phyloP scores from a whole-genome alignment of 2,797 vertebrate species.

The Rhyacichthys aspro region DNA sequence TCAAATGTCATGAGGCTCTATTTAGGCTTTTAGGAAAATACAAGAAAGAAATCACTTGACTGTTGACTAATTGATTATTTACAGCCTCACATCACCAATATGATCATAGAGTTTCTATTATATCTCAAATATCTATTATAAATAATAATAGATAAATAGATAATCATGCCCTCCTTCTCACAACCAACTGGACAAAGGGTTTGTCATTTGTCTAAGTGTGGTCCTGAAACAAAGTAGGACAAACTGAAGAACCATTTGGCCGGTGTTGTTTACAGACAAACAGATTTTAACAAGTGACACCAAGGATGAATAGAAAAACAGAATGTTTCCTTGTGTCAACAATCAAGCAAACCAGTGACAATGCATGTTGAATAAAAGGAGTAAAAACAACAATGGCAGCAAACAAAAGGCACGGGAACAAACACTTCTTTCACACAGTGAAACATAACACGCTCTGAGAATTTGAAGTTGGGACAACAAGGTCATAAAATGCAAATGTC shows the following conservation, averaged over 20 bases:
- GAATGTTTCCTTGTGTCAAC: slow-evolving; percentile 50
- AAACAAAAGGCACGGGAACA: slow-evolving; percentile 67
- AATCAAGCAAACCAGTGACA: slow-evolving; percentile 40
- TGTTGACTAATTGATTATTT: background rate
- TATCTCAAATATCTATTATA: no score
- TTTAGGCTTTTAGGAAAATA: slow-evolving; percentile 10
- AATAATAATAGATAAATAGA: background rate
- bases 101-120: no score
- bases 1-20: slow-evolving; percentile 5
- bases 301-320: slow-evolving; percentile 39
- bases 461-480: slow-evolving; percentile 35
- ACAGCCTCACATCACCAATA: no score
- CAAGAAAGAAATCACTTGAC: slow-evolving; percentile 5
- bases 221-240: background rate
- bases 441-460: slow-evolving; percentile 41
- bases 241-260: slow-evolving; percentile 3
- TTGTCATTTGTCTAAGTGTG: background rate
- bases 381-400: slow-evolving; percentile 59
- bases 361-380: slow-evolving; percentile 34
- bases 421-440: slow-evolving; percentile 56
- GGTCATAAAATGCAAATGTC: slow-evolving; percentile 39
- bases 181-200: background rate
- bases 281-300: slow-evolving; percentile 31
- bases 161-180: background rate
- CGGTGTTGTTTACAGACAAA: background rate